phyloP scores from a whole-genome alignment of 2,888 invertebrate genomes.

The Morinoia aosen region DNA sequence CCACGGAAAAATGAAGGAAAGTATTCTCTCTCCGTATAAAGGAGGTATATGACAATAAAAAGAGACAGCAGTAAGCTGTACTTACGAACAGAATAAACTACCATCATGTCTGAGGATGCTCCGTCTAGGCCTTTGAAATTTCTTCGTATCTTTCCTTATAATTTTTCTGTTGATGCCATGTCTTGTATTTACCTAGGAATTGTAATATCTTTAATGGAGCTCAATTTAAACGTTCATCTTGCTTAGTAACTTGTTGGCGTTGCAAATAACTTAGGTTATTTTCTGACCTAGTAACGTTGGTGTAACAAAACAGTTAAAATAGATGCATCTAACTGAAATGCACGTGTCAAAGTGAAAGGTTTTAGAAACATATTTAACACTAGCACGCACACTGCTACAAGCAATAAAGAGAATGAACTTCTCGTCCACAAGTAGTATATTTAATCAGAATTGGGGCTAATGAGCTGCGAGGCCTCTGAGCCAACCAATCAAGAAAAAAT shows the following conservation, averaged over 20 bases:
- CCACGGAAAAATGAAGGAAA: not conserved
- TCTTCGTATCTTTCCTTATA: not conserved
- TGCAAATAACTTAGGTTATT: no score
- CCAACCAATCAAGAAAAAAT: no score
- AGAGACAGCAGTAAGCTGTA: not conserved
- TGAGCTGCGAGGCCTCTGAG: no score
- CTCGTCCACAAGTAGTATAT: no score
- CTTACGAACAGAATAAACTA: not conserved
- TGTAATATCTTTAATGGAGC: not conserved
- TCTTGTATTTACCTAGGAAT: not conserved
- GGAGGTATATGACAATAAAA: not conserved
- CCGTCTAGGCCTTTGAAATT: not conserved
- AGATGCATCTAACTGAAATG: no score
- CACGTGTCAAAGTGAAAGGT: no score
- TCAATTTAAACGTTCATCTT: not conserved
- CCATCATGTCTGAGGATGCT: not conserved
- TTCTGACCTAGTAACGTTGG: no score
- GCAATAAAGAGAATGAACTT: no score
- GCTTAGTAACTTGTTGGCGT: not conserved
- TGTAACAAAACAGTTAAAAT: no score
- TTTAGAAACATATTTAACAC: no score
- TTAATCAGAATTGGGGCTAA: no score
- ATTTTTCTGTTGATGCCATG: not conserved
- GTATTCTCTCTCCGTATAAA: not conserved
- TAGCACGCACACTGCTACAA: no score